Conservation (phyloP, 2,113 vertebrate genomes). For the Sinocyclocheilus grahami region DNA sequence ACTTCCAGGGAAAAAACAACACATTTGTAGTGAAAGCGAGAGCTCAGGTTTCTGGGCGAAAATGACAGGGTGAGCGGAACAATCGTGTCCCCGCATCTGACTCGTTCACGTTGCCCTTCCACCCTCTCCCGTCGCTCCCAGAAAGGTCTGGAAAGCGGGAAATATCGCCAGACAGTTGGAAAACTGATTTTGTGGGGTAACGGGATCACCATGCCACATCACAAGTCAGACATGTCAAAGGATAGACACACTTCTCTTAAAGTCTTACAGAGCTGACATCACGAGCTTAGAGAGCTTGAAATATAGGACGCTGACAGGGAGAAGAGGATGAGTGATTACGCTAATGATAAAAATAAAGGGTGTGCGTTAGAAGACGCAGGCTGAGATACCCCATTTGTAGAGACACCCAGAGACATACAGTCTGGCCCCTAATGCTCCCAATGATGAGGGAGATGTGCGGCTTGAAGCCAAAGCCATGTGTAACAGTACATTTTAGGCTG, state of each 20-base stretch:
- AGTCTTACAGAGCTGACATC: constrained; percentile 28
- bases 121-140: constrained; percentile 9
- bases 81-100: constrained; percentile 46
- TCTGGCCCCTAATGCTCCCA: constrained; percentile 56
- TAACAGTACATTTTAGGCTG: constrained; percentile 32
- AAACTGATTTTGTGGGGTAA: constrained; percentile 54
- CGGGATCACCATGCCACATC: constrained; percentile 49
- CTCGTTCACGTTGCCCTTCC: neutral
- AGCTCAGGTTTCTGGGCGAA: constrained; percentile 52
- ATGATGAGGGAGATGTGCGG: constrained; percentile 54
- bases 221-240: constrained; percentile 27
- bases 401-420: constrained; percentile 61
- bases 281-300: constrained; percentile 8
- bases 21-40: constrained; percentile 39
- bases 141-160: constrained; percentile 42
- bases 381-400: constrained; percentile 47
- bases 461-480: constrained; percentile 41
- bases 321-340: constrained; percentile 37
- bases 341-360: constrained; percentile 46
- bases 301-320: constrained; percentile 34
- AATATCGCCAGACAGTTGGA: constrained; percentile 54
- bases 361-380: constrained; percentile 48
- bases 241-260: constrained; percentile 35
- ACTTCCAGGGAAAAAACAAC: constrained; percentile 59
- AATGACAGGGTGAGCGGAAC: constrained; percentile 60